Percentiles rank a stretch among this genome's conserved stretches.
phyloP scores from a whole-genome alignment of 2,888 invertebrate genomes.

The Erpobdella octoculata region DNA sequence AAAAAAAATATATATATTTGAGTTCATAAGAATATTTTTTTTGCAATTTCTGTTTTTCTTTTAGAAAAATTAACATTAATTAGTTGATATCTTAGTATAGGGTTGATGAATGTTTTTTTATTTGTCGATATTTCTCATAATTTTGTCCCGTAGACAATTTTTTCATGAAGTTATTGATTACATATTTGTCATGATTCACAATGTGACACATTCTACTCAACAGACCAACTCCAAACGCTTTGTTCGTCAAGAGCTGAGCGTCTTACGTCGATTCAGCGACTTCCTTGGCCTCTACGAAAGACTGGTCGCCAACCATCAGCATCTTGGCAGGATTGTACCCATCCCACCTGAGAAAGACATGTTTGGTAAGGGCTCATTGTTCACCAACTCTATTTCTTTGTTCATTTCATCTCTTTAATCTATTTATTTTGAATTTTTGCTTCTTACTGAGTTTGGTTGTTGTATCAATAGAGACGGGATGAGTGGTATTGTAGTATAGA shows the following conservation, averaged over 20 bases:
- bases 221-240: conserved; percentile 49
- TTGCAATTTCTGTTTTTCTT: background rate
- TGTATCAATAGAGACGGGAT: too few species aligned
- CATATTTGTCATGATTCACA: too few species aligned
- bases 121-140: too few species aligned
- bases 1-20: too few species aligned
- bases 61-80: background rate
- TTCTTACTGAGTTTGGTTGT: too few species aligned
- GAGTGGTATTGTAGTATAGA: too few species aligned
- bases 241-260: conserved; percentile 51
- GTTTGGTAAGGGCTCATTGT: conserved; percentile 75
- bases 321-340: conserved; percentile 84
- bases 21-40: background rate
- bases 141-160: too few species aligned
- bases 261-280: conserved; percentile 74
- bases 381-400: too few species aligned
- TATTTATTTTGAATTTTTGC: too few species aligned
- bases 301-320: conserved; percentile 80
- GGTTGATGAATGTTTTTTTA: background rate
- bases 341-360: conserved; percentile 96
- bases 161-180: too few species aligned
- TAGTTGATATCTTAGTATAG: background rate
- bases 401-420: too few species aligned
- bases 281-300: conserved; percentile 94
- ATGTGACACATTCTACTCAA: too few species aligned